Base-by-base conservation (phyloP, 2,888 invertebrate genomes). In the Alentia gelatinosa region DNA sequence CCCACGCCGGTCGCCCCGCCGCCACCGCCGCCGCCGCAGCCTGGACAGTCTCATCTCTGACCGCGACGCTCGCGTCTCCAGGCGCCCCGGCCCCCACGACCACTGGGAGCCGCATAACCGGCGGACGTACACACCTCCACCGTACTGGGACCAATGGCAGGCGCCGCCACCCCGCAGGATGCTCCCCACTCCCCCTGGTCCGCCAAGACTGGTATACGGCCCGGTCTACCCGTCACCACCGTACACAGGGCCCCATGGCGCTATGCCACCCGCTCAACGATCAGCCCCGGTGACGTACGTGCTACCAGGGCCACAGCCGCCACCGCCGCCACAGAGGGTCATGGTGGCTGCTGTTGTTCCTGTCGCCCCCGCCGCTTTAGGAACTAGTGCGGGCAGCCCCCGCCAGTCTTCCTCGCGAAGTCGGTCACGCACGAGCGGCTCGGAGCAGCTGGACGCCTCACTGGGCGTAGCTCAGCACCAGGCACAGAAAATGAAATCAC, bases 181-280 rank as follows among this genome's bases (percentile, higher is more conserved):
- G 56, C 75, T 30, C 42, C 75, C 90, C 35, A 37, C 84, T 1
- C 40, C 56, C 26, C 63, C 33, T 4, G 12, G 26, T 23, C 39
- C 23, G 19, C 33, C 68, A 56, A 12, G 63, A 37, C 12, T 90
- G 12, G 33, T 86, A 4, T 74, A 74, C 15, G 4, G n/a, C 79
- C 35, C 79, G 0, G 40, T 40, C 40, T 84, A 83, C n/a, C 37
- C 40, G 9, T 15, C 63, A 15, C 50, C 50, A 5, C 50, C 83
- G 9, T 90, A 84, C 35, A 90, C 90, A 15, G 84, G 84, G 9
- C 90, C 90, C 30, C 50, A 39, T 30, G 63, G 74, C 26, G 42
- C 39, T 12, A 19, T 79, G 33, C 79, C 37, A 79, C 79, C 79
- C 19, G 12, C 15, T 15, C 37, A 23, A 83, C 30, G 15, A 47